Evolutionary conservation across 2,797 vertebrate species (phyloP), one percentile per base, ranked within the genome.

Genomic region (Lerista edwardsae): DNA sequence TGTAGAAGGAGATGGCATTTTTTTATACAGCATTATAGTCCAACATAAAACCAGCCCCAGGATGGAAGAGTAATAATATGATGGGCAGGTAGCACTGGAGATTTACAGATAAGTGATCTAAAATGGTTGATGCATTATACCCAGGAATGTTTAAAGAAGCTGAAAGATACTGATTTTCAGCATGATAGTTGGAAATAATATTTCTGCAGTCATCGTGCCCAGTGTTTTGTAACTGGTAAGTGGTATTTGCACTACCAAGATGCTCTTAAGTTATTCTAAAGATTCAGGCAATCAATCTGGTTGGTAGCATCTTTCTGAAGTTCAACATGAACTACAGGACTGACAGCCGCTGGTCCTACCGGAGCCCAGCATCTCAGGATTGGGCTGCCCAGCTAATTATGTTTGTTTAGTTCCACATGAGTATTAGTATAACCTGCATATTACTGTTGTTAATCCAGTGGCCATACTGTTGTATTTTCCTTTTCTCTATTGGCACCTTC

Each of bases 11-110:
- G 47, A n/a, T n/a, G n/a, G n/a, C 51, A 86, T 34, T 93, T 91
- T n/a, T 88, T 61, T n/a, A 86, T 72, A 79, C 61, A 62, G 55
- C 23, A 6, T 86, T 86, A 68, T 1, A 87, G 77, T 61, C 59
- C 51, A 89, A 88, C 73, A 87, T 6, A 91, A 90, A 93, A 84
- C 84, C 73, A 77, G 62, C 39, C 77, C 31, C 62, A 79, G 82
- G 80, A 67, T 82, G 81, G 61, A 82, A 79, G 36, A 57, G 36
- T 27, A 83, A 86, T 84, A 84, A 87, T 89, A 71, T 15, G 80
- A 84, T 34, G 67, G 67, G 44, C 62, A 69, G 44, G 65, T 84
- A 86, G 55, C 84, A 85, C n/a, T 29, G 78, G 59, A 57, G 76
- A 87, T 68, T 68, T 84, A 57, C 27, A 81, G 79, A 82, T 41